Evolutionary conservation across 2,888 invertebrate genomes (phyloP), one percentile per base, ranked within the genome.

Genomic region (Metacarcinus magister): DNA sequence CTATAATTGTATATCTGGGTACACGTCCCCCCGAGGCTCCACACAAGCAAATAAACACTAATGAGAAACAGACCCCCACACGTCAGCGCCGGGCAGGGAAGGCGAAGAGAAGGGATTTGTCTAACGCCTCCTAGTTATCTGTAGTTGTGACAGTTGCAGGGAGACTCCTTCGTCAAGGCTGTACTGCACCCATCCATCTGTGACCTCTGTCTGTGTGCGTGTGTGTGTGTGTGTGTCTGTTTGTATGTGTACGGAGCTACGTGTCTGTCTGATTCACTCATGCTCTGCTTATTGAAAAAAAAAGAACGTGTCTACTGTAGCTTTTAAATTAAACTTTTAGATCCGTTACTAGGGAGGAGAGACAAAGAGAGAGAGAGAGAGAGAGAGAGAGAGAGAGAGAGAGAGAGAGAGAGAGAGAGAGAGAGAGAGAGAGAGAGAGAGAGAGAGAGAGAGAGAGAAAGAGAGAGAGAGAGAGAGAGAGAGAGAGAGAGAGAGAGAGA

Each of bases 391-490:
- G 91, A 43, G 91, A 43, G 67, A 16, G 67, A 16, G 67, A 13
- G 67, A 16, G 67, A 4, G 67, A 16, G 67, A 16, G 67, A 4
- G 54, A 4, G 67, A 16, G 67, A 16, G 67, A 16, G 67, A 16
- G n/a, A 4, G 67, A 16, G 91, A 43, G 91, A 44, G 46, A 44
- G 43, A 44, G 44, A 44, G 13, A 44, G 44, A 44, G 43, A 91
- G 60, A 60, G 60, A 60, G 67, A 67, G 67, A 67, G 67, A 67
- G 67, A 67, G 19, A 67, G 67, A 67, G 91, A 91, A 23, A 91
- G 46, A 91, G 46, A 91, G 91, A 91, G 46, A 91, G 91, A 91
- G 46, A 91, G 91, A 91, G 91, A 91, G 43, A 91, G 91, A 91
- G 43, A 32, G 43, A 91, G 91, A 32, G 91, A 43, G 44, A 44